These are phyloP conservation scores for Thunnus albacares DNA, from an alignment of 2,797 vertebrate genomes.

Conservation along the genomic window DNA sequence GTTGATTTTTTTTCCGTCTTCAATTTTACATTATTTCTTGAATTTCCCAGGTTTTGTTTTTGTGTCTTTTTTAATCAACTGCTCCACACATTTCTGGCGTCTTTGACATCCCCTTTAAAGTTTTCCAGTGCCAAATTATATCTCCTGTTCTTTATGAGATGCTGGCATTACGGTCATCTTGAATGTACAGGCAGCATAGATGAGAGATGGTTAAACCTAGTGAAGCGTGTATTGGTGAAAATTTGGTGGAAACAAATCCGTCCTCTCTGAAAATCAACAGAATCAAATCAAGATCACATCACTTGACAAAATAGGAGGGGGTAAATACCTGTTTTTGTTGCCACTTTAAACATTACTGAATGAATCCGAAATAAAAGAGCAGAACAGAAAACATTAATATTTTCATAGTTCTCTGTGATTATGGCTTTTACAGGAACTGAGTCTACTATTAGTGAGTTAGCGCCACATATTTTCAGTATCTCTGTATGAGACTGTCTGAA, in stretches of 20 bases:
- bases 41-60: no score
- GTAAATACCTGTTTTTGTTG: conserved; percentile 6
- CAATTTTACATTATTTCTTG: background rate
- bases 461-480: conserved; percentile 6
- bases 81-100: background rate
- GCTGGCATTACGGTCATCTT: background rate
- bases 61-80: background rate
- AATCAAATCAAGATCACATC: no score
- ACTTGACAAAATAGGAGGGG: background rate
- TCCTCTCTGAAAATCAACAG: background rate
- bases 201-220: conserved; percentile 8
- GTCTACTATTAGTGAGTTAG: conserved; percentile 4
- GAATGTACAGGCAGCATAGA: no score
- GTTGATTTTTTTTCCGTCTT: background rate
- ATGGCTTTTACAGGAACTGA: background rate
- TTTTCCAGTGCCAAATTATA: background rate
- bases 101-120: background rate
- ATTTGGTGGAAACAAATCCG: background rate
- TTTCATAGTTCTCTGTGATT: conserved; percentile 24
- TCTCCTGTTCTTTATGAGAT: background rate
- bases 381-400: conserved; percentile 4
- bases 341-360: conserved; percentile 8
- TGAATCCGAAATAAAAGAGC: conserved; percentile 13
- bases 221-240: conserved; percentile 9
- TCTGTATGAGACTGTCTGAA: conserved; percentile 15